Percentiles rank a stretch among this genome's conserved stretches.
Evolutionary conservation across 2,797 vertebrate genomes (phyloP).

Genomic region (Phyllotis vaccarum): DNA sequence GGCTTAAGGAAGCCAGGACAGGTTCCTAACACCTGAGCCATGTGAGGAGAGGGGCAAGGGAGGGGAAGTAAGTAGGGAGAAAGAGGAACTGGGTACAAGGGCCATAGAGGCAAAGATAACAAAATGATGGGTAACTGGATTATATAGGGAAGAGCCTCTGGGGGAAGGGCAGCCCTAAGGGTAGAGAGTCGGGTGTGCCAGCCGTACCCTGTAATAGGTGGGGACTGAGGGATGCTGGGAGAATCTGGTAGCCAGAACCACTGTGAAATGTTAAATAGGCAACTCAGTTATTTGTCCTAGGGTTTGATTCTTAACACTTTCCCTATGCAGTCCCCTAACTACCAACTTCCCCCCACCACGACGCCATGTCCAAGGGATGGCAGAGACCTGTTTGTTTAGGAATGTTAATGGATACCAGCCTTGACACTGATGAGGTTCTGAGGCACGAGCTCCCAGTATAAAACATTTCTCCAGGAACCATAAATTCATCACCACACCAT

Average conservation of each 20-base stretch:
- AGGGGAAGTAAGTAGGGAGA: rapidly evolving
- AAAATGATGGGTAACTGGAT: not conserved
- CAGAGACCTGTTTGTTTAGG: not conserved
- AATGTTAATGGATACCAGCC: not conserved
- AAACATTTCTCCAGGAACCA: not conserved
- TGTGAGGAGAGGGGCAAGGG: not conserved
- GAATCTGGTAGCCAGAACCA: not conserved
- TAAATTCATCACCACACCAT: not conserved
- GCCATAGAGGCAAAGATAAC: not conserved
- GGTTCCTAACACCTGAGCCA: not conserved
- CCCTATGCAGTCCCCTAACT: not conserved
- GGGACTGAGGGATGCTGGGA: not conserved
- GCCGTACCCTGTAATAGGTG: not conserved
- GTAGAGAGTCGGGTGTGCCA: not conserved
- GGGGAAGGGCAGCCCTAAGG: not conserved
- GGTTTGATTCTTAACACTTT: not conserved
- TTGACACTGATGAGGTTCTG: not conserved
- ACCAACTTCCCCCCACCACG: not conserved
- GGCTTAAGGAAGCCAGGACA: no score
- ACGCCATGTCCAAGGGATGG: not conserved
- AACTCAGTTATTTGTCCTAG: not conserved
- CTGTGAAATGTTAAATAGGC: not conserved
- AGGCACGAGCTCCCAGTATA: not conserved
- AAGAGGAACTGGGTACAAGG: not conserved
- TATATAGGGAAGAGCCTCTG: not conserved